These are phyloP conservation scores for Strongylocentrotus purpuratus DNA, from an alignment of 35 echinoderm and acorn worm genomes.

Conservation along the genomic window DNA sequence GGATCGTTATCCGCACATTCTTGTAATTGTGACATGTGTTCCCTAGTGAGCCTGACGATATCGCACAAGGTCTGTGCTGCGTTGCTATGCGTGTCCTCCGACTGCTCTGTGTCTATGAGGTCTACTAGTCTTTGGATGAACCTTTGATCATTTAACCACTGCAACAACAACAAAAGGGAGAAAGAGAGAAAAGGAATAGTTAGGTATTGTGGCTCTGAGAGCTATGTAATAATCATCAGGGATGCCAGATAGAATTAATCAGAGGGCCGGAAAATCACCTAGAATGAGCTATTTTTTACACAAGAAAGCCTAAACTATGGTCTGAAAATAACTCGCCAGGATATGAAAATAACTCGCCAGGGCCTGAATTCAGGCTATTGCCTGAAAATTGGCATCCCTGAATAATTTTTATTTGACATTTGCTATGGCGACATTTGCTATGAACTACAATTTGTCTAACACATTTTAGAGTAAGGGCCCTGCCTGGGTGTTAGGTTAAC, in stretches of 20 bases:
- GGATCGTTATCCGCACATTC: conserved; percentile 95
- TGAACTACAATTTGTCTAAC: too few species aligned
- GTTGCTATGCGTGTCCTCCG: conserved; percentile 91
- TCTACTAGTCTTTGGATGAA: conserved; percentile 96
- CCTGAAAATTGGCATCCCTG: too few species aligned
- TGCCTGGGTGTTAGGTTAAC: not conserved
- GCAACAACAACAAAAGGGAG: not conserved
- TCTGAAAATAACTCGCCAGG: too few species aligned
- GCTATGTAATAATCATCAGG: not conserved
- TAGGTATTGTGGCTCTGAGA: not conserved
- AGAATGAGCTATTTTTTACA: too few species aligned
- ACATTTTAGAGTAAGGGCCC: too few species aligned
- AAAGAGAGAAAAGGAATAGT: not conserved
- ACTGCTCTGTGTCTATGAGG: conserved; percentile 84
- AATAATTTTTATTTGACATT: too few species aligned
- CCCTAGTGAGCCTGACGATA: conserved; percentile 87
- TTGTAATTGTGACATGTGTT: conserved; percentile 99
- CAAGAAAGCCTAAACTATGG: too few species aligned
- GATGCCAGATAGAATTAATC: too few species aligned
- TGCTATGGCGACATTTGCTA: too few species aligned
- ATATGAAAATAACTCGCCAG: too few species aligned
- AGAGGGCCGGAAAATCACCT: too few species aligned
- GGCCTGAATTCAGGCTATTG: too few species aligned
- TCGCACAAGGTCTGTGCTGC: conserved; percentile 87
- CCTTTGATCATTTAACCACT: conserved; percentile 97